Base-by-base conservation (phyloP, 2,113 vertebrate genomes). In the Peromyscus leucopus region DNA sequence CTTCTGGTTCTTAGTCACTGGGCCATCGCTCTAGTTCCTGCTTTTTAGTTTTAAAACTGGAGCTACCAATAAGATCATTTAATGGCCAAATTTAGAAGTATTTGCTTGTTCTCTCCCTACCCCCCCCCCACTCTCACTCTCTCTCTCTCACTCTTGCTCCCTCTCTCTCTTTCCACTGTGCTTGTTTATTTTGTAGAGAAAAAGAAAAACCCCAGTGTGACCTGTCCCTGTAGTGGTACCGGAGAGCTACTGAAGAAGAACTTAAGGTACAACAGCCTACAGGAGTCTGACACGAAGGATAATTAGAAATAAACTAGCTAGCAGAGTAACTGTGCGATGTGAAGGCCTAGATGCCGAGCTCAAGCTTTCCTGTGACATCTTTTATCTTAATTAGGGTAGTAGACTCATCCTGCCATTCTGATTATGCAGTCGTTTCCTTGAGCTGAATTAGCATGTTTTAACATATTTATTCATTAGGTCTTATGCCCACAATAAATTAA, bases 401-500 rank as follows among this genome's bases (percentile, higher is more conserved):
- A 7, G 7, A 33, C 39, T 39, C 48, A 94, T 51, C 59, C 76
- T 74, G 82, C 57, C 6, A n/a, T 89, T 89, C 59, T 89, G 96
- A 91, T 88, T 46, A 48, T 24, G n/a, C 4, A 21, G 13, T 75
- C 42, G 19, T 91, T 91, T 93, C 59, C 95, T 89, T 51, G 19
- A 91, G 72, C 91, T 63, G 48, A 94, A 90, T 89, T 71, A 82
- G 71, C 36, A 51, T 72, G 82, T 89, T 91, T 95, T 80, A 93
- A 89, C 86, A 36, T 75, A 80, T 91, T 95, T 91, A 85, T 93
- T 71, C 95, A 89, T 93, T 93, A 85, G 91, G 48, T 89, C 51
- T 94, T 92, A 86, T 71, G 65, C 91, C 86, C 67, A 0, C 78
- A 89, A 94, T 95, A 96, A 92, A 91, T 94, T 96, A 91, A 84